phyloP scores from a whole-genome alignment of 2,113 vertebrate genomes.

The Spea bombifrons region DNA sequence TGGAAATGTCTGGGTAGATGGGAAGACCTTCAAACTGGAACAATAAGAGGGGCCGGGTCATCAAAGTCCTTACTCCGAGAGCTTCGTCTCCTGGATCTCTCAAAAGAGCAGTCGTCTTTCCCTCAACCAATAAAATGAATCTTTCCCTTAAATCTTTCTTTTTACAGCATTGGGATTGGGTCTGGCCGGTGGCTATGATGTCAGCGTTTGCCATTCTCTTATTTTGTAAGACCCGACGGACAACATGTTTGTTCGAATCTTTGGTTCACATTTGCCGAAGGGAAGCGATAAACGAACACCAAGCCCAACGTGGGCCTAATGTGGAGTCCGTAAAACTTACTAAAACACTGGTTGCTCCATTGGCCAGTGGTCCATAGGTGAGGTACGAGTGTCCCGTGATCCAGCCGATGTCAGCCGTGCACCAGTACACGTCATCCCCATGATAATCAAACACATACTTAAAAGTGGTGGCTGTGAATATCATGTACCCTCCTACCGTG shows the following conservation, averaged over 20 bases:
- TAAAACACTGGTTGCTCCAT: constrained; percentile 87
- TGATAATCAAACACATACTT: constrained; percentile 95
- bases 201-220: too few relatives aligned
- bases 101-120: too few relatives aligned
- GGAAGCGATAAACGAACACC: too few relatives aligned
- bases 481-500: constrained; percentile 90
- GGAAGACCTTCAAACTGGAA: constrained; percentile 94
- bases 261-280: too few relatives aligned
- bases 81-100: too few relatives aligned
- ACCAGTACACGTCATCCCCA: constrained; percentile 89
- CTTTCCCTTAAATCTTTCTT: too few relatives aligned
- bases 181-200: too few relatives aligned
- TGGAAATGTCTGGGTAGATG: constrained; percentile 83
- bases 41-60: constrained; percentile 37
- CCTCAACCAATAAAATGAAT: too few relatives aligned
- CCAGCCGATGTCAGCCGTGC: constrained; percentile 96
- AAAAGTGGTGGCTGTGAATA: constrained; percentile 86
- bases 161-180: too few relatives aligned
- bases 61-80: too few relatives aligned
- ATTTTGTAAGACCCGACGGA: too few relatives aligned
- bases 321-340: constrained; percentile 64
- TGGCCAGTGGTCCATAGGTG: constrained; percentile 90
- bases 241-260: too few relatives aligned
- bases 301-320: neutral
- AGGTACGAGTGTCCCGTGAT: constrained; percentile 96